These are phyloP conservation scores for Drosophila dives DNA, from an alignment of 2,888 invertebrate genomes.

Conservation along the genomic window DNA sequence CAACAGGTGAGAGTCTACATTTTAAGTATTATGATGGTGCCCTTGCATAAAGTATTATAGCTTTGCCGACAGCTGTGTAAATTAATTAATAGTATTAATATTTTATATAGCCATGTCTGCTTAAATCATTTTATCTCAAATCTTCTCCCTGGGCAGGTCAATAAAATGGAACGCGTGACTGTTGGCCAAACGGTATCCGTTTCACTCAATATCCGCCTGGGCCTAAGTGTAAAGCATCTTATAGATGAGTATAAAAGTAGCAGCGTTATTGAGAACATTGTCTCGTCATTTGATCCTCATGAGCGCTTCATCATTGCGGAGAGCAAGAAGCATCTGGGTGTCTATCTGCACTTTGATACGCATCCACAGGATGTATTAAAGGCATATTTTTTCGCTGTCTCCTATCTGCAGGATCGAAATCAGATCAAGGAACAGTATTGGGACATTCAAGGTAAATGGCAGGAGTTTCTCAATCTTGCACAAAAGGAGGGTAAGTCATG, in stretches of 20 bases:
- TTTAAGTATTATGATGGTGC: not conserved
- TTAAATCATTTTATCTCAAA: not conserved
- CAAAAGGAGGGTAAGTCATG: constrained; percentile 84
- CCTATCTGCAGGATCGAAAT: constrained; percentile 84
- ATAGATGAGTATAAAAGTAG: constrained; percentile 84
- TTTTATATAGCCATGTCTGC: not conserved
- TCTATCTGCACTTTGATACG: constrained; percentile 85
- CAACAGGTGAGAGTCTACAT: constrained; percentile 84
- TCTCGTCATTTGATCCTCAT: constrained; percentile 85
- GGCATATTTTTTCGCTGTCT: constrained; percentile 85
- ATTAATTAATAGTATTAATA: not conserved
- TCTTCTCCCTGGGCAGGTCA: constrained; percentile 83
- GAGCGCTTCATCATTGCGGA: constrained; percentile 85
- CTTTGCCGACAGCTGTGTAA: not conserved
- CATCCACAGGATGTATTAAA: constrained; percentile 84
- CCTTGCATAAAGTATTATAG: not conserved
- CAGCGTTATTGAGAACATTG: constrained; percentile 83
- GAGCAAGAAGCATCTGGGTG: constrained; percentile 83
- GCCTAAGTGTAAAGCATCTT: constrained; percentile 83
- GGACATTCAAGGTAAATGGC: constrained; percentile 86
- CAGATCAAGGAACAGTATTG: constrained; percentile 85
- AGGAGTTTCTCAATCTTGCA: constrained; percentile 83
- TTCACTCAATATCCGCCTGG: constrained; percentile 82
- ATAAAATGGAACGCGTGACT: constrained; percentile 90
- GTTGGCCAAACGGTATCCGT: constrained; percentile 86